phyloP scores from a whole-genome alignment of 1,140 invertebrate genomes.

The Aethina tumida region DNA sequence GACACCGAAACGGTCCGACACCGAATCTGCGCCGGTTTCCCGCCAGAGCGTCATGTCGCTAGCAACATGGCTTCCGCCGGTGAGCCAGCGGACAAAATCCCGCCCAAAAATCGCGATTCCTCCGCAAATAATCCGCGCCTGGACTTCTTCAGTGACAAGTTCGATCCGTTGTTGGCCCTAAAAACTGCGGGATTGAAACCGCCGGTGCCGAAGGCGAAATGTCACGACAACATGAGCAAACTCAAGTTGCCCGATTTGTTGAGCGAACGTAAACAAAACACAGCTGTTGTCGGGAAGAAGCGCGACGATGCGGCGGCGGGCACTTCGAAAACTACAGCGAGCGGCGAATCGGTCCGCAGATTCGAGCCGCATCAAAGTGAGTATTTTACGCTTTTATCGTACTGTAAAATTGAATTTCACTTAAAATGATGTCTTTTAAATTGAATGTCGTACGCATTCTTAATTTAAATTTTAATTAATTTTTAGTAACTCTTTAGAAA shows the following conservation, averaged over 20 bases:
- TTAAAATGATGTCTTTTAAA: too few species aligned
- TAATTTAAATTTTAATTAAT: background rate
- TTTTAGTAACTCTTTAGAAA: background rate
- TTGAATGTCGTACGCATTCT: too few species aligned
- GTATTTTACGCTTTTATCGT: too few species aligned
- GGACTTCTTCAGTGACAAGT: conserved; percentile 51
- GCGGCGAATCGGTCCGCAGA: conserved; percentile 14
- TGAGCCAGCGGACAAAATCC: too few species aligned
- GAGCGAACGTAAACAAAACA: too few species aligned
- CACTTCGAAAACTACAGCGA: conserved; percentile 14
- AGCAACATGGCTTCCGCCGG: too few species aligned
- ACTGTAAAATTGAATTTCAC: too few species aligned
- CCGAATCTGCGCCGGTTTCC: too few species aligned
- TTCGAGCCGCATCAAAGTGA: conserved; percentile 41
- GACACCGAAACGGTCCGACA: too few species aligned
- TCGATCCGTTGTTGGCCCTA: conserved; percentile 56
- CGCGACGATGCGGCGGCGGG: conserved; percentile 1
- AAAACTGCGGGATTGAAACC: conserved; percentile 44
- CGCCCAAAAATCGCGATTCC: too few species aligned
- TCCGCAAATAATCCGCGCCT: conserved; percentile 53
- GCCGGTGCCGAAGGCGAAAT: conserved; percentile 42
- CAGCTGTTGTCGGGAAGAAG: too few species aligned
- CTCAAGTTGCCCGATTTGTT: conserved; percentile 37
- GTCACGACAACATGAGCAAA: conserved; percentile 52
- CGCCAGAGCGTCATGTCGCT: too few species aligned